phyloP scores from a whole-genome alignment of 2,113 vertebrate species.

The Sturnus vulgaris region DNA sequence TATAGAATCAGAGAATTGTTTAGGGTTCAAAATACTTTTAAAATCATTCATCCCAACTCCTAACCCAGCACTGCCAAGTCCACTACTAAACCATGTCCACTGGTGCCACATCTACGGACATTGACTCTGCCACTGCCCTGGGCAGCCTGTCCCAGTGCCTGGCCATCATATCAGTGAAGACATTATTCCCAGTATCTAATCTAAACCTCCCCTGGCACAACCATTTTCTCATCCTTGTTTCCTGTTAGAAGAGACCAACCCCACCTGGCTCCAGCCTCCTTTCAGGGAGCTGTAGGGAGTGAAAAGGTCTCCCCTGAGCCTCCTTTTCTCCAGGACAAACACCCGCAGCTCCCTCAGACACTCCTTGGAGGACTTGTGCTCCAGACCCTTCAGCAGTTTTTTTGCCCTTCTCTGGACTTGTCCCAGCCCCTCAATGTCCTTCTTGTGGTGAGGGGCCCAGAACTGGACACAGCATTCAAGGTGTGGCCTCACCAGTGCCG shows the following conservation, averaged over 20 bases:
- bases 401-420: not conserved
- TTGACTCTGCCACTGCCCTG: not conserved
- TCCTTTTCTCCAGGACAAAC: not conserved
- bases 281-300: not conserved
- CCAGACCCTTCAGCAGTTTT: not conserved
- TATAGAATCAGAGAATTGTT: not conserved
- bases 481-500: accelerated
- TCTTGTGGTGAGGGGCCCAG: not conserved
- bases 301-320: accelerated
- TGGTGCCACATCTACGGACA: accelerated
- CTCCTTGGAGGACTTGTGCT: not conserved
- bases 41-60: not conserved
- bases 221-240: not conserved
- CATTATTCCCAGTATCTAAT: not conserved
- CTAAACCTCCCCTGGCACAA: not conserved
- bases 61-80: not conserved
- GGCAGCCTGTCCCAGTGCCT: not conserved
- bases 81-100: not conserved
- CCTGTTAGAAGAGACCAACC: accelerated
- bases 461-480: not conserved
- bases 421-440: not conserved
- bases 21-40: not conserved
- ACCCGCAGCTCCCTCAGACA: not conserved
- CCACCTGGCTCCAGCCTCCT: not conserved
- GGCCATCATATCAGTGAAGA: not conserved